These are phyloP conservation scores for Lycia hirtaria DNA, from an alignment of 2,888 invertebrate species.

Conservation along the genomic window DNA sequence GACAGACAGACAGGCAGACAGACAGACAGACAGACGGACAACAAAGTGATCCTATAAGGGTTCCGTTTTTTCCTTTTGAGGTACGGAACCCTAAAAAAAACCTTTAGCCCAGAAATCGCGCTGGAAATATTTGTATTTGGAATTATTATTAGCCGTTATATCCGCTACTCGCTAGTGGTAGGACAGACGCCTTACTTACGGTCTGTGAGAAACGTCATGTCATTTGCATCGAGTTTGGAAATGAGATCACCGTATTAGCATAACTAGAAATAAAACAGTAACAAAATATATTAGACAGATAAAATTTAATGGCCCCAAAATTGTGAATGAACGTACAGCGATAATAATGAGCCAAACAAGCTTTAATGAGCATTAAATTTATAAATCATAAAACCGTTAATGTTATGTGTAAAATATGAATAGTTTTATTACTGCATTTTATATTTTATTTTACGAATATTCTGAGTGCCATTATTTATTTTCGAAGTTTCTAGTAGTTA, in stretches of 20 bases:
- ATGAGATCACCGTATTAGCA: constrained; percentile 44
- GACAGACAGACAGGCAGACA: too few relatives aligned
- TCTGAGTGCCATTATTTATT: too few relatives aligned
- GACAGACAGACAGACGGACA: too few relatives aligned
- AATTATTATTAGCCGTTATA: too few relatives aligned
- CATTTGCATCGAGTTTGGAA: constrained; percentile 37
- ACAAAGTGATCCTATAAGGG: too few relatives aligned
- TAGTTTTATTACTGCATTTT: background rate
- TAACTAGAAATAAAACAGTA: constrained; percentile 34
- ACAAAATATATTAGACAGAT: constrained; percentile 28
- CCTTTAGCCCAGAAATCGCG: too few relatives aligned
- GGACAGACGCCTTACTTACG: constrained; percentile 1
- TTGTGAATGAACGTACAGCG: constrained; percentile 33
- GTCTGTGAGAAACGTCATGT: constrained; percentile 38
- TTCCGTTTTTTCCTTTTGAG: too few relatives aligned
- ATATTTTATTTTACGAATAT: background rate
- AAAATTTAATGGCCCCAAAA: constrained; percentile 30
- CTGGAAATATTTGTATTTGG: background rate
- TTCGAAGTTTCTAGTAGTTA: too few relatives aligned
- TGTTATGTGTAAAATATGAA: constrained; percentile 9
- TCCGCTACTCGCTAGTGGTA: too few relatives aligned
- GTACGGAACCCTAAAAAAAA: too few relatives aligned
- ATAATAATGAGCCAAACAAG: constrained; percentile 21
- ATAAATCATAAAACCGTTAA: constrained; percentile 25
- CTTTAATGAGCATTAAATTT: constrained; percentile 15